These are phyloP conservation scores for Mus minutoides DNA, from an alignment of 2,797 vertebrate genomes.

Conservation along the genomic window DNA sequence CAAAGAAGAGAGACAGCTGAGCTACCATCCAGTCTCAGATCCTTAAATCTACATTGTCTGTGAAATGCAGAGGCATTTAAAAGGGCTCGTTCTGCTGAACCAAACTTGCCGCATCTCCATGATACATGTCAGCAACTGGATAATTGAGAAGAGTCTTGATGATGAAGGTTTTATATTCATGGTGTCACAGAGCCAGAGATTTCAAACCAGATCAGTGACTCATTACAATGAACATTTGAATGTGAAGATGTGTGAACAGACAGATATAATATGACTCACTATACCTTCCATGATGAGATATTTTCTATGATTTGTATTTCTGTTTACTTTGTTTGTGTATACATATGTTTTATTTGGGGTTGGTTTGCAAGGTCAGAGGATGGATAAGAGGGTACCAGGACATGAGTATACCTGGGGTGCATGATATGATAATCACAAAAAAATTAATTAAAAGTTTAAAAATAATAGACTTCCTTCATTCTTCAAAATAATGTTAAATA, in stretches of 20 bases:
- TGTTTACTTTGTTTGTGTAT: not conserved
- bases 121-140: not conserved
- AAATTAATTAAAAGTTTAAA: not conserved
- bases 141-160: not conserved
- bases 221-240: not conserved
- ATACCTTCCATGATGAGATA: not conserved
- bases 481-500: not conserved
- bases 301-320: not conserved
- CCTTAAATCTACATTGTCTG: not conserved
- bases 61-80: not conserved
- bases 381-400: not conserved
- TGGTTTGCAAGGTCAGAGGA: not conserved
- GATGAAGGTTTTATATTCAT: not conserved
- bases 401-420: not conserved
- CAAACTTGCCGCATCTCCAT: not conserved
- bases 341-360: not conserved
- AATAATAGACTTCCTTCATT: not conserved
- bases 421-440: not conserved
- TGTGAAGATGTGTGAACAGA: not conserved
- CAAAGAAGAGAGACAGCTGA: not conserved
- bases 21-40: not conserved
- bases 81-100: not conserved
- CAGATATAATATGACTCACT: not conserved
- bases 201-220: not conserved
- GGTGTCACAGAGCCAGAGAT: not conserved